Conservation (phyloP, 2,888 invertebrate species). For the Acrobasis suavella region DNA sequence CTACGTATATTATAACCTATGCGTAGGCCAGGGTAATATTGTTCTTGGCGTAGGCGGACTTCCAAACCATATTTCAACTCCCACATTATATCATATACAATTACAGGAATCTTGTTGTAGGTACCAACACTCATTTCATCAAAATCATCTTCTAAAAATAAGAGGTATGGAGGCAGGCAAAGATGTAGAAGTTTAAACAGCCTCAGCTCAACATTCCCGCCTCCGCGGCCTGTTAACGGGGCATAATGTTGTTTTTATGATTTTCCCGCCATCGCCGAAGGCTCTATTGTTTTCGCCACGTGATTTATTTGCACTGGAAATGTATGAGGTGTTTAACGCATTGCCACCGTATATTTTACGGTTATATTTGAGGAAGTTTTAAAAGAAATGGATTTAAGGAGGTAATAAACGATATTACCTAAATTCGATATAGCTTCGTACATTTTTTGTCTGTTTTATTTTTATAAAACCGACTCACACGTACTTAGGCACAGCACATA, state of each 20-base stretch:
- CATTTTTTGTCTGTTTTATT: background rate
- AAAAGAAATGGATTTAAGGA: constrained; percentile 27
- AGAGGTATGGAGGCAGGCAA: constrained; percentile 21
- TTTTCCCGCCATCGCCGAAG: constrained; percentile 40
- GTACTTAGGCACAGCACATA: too few relatives aligned
- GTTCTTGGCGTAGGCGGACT: too few relatives aligned
- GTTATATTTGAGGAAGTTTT: constrained; percentile 34
- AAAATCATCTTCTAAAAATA: background rate
- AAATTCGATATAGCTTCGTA: constrained; percentile 4
- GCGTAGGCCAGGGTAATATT: too few relatives aligned
- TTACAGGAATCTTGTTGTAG: too few relatives aligned
- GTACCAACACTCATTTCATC: too few relatives aligned
- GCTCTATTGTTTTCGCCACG: constrained; percentile 53
- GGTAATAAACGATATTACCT: constrained; percentile 25
- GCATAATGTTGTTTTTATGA: constrained; percentile 64
- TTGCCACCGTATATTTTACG: constrained; percentile 33
- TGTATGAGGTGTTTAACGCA: constrained; percentile 54
- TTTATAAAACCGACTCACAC: background rate
- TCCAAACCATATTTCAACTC: too few relatives aligned
- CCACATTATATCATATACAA: too few relatives aligned
- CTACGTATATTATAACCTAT: too few relatives aligned
- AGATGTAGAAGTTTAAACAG: constrained; percentile 33
- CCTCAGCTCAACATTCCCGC: constrained; percentile 26
- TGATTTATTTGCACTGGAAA: constrained; percentile 55
- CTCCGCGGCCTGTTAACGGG: constrained; percentile 49